Evolutionary conservation across 2,888 invertebrate species (phyloP), one percentile per base, ranked within the genome.

Genomic region (Drosophila infuscata): DNA sequence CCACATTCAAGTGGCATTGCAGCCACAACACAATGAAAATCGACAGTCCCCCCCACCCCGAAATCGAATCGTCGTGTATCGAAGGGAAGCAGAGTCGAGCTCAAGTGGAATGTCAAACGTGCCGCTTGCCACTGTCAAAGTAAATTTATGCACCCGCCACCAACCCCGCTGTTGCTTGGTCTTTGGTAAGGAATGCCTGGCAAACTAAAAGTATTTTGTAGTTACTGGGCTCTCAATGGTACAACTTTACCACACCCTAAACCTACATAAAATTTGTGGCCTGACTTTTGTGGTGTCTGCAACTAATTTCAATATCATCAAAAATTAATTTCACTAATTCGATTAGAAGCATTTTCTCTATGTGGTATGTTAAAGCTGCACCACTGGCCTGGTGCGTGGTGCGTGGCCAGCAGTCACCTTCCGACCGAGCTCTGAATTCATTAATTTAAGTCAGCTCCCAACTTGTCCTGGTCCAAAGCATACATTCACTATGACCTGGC

Each of bases 321-420:
- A 92, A 92, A 91, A 92, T 92, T 92, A 92, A 92, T 92, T 92
- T 88, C 89, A 90, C 89, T 92, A 92, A 92, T 92, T 92, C 92
- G 92, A 92, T 92, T 92, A 91, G 76, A 76, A 79, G 71, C 54
- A 79, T 64, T 81, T 81, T 54, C 53, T 53, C 35, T 35, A 25
- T 56, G 35, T 17, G 35, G 36, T 11, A 25, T 15, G 70, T 57
- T 11, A 53, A 15, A 58, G 70, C 8, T 36, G 20, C 46, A 46
- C 46, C 46, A 46, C 20, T 15, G 15, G 20, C 3, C 53, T 25
- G 25, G 25, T 25, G 25, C 33, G 32, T 51, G 63, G 51, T 66
- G 62, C 59, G 62, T 70, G 65, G 58, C 64, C 60, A 51, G 35
- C 29, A 51, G 46, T 41, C 32, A 33, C 57, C 53, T 33, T 69